Evolutionary conservation across 2,888 invertebrate genomes (phyloP), one percentile per base, ranked within the genome.

Genomic region (Helleia helle): DNA sequence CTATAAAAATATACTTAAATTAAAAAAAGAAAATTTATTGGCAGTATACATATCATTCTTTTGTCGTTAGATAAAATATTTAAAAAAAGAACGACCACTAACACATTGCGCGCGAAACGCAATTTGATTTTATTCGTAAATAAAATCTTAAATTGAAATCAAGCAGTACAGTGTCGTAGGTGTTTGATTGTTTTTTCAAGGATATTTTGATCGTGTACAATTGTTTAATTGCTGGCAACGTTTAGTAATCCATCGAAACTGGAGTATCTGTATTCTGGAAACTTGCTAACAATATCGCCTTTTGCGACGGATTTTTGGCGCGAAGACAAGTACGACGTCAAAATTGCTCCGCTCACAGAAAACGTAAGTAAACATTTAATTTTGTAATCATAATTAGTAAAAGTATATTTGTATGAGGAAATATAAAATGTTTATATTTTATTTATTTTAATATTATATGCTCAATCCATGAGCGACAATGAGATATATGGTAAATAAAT

Each of bases 311-410:
- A 77, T 44, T 76, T 72, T 50, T 55, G 75, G 49, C 59, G 68
- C 52, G 72, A 76, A 45, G 77, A 75, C 49, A 57, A 59, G 22
- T 70, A 74, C 63, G 59, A 70, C 54, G 62, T 53, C 76, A 81
- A 71, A 59, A 80, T 80, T 71, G 72, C 81, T 55, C 83, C 81
- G 1, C 45, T 83, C 55, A 80, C 72, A 38, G 81, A 83, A 39
- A 61, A 54, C 56, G 81, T 83, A 51, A 76, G 81, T 55, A 31
- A 11, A 6, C 27, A 6, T 12, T 5, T 5, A 9, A 14, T 26
- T 11, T 18, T 30, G n/a, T 8, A 11, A 24, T 42, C 41, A 34
- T 44, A 18, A n/a, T n/a, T n/a, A n/a, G n/a, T n/a, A n/a, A n/a
- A n/a, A n/a, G n/a, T n/a, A n/a, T n/a, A n/a, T n/a, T n/a, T n/a